Percentiles rank a stretch among this genome's conserved stretches.
Evolutionary conservation across 2,888 invertebrate species (phyloP).

Genomic region (Embidobia sp.): DNA sequence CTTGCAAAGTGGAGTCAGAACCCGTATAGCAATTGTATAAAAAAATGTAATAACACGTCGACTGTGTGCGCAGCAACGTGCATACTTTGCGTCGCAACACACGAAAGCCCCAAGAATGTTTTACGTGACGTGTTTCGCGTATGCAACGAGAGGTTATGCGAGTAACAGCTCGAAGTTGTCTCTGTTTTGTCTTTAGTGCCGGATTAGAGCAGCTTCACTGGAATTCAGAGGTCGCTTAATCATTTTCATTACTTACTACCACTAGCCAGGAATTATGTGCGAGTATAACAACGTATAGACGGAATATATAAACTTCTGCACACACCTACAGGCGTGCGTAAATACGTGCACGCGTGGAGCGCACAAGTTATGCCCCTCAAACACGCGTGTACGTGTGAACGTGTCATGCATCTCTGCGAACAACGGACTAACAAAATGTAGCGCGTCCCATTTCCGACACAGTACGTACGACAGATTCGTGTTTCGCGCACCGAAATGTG

Average conservation of each 20-base stretch:
- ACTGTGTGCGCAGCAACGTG: conserved; percentile 23
- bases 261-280: not conserved
- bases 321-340: conserved; percentile 11
- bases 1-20: conserved; percentile 9
- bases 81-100: conserved; percentile 39
- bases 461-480: conserved; percentile 59
- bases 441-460: conserved; percentile 64
- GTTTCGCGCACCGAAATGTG: conserved; percentile 62
- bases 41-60: conserved; percentile 33
- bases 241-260: conserved; percentile 75
- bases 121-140: conserved; percentile 61
- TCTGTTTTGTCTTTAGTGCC: conserved; percentile 77
- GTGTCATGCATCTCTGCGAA: conserved; percentile 21
- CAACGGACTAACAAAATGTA: conserved; percentile 61
- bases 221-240: conserved; percentile 78
- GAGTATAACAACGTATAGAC: not conserved
- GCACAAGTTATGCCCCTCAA: too few relatives aligned
- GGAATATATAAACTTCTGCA: conserved; percentile 9
- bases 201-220: conserved; percentile 78
- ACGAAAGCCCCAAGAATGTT: conserved; percentile 33
- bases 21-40: conserved; percentile 12
- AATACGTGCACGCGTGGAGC: conserved; percentile 14
- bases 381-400: not conserved
- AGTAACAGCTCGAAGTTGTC: conserved; percentile 73
- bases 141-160: conserved; percentile 71